Percentiles rank a stretch among this genome's conserved stretches.
Evolutionary conservation across 2,113 vertebrate species (phyloP).

Genomic region (Bufo bufo): DNA sequence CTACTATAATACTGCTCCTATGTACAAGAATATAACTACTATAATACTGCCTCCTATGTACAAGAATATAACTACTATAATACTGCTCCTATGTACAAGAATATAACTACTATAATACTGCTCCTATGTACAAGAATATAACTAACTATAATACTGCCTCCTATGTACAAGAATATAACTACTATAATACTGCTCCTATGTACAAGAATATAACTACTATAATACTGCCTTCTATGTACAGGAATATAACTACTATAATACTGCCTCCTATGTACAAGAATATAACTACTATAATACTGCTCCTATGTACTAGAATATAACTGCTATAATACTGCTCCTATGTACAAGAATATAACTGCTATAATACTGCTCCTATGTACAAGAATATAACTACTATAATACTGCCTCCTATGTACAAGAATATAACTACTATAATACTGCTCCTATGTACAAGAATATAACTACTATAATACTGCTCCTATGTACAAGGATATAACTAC

Average conservation of each 20-base stretch:
- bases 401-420: neutral
- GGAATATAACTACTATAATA: slow-evolving; percentile 15
- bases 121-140: slow-evolving; percentile 4
- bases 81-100: slow-evolving; percentile 9
- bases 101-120: slow-evolving; percentile 18
- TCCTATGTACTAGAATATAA: neutral
- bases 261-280: neutral
- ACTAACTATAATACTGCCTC: slow-evolving; percentile 2
- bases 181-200: neutral
- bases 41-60: slow-evolving; percentile 6
- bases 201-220: slow-evolving; percentile 4
- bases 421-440: neutral
- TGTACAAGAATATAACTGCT: neutral
- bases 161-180: neutral
- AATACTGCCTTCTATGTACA: slow-evolving; percentile 1
- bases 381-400: neutral
- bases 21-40: neutral
- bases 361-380: neutral
- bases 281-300: slow-evolving; percentile 8
- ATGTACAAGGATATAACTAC: too few relatives aligned
- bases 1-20: neutral
- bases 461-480: neutral
- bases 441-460: too few relatives aligned
- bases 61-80: slow-evolving; percentile 13
- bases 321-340: neutral